phyloP scores from a whole-genome alignment of 2,888 invertebrate species.

The Dolichopus griseipennis region DNA sequence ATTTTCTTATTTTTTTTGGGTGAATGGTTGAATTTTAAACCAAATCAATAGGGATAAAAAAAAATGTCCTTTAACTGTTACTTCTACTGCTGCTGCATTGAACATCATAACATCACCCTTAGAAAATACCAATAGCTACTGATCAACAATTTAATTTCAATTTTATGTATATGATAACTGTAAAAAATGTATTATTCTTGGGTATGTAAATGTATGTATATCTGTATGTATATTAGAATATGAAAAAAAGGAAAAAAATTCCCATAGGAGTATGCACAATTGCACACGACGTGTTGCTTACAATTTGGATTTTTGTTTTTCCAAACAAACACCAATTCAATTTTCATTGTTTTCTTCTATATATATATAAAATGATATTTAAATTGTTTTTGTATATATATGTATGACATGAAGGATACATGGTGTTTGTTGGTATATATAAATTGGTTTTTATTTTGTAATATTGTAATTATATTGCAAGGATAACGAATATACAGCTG shows the following conservation, averaged over 20 bases:
- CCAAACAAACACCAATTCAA: neutral
- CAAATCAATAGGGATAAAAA: neutral
- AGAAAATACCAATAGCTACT: neutral
- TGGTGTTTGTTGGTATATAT: too few species aligned
- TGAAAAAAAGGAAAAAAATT: neutral
- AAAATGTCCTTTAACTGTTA: neutral
- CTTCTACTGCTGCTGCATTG: neutral
- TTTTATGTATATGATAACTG: neutral
- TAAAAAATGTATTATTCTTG: neutral
- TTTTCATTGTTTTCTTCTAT: neutral
- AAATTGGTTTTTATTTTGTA: too few species aligned
- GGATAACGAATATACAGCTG: too few species aligned
- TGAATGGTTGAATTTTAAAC: neutral
- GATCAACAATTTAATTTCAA: slow-evolving; percentile 4
- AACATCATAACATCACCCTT: neutral
- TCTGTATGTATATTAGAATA: neutral
- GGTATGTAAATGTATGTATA: neutral
- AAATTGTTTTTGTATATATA: neutral
- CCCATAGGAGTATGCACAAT: slow-evolving; percentile 6
- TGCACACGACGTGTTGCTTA: slow-evolving; percentile 5
- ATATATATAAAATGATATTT: neutral
- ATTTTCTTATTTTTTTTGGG: too few species aligned
- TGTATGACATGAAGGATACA: neutral
- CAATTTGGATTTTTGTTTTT: neutral
- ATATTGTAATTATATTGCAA: too few species aligned